Percentiles rank a stretch among this genome's conserved stretches.
Conservation (phyloP, 1,140 invertebrate species). For the Zophobas morio region DNA sequence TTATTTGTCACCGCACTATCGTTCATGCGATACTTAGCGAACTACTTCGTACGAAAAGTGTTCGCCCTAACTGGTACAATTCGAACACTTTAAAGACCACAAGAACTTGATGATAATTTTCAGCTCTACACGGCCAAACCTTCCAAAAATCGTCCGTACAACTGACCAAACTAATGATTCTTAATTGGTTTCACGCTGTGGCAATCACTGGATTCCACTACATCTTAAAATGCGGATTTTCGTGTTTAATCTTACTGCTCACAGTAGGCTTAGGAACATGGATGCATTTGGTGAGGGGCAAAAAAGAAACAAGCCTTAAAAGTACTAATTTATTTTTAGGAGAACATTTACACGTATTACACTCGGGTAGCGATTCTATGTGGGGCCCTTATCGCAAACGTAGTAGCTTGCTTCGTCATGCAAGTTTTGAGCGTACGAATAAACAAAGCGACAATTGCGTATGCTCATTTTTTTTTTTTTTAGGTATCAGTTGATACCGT, state of each 20-base stretch:
- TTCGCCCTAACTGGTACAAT: background rate
- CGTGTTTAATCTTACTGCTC: background rate
- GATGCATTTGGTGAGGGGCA: slow-evolving; percentile 5
- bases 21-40: background rate
- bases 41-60: background rate
- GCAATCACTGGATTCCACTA: slow-evolving; percentile 14
- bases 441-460: background rate
- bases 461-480: background rate
- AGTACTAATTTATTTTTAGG: background rate
- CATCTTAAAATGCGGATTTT: background rate
- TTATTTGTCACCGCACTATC: background rate
- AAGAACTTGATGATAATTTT: background rate
- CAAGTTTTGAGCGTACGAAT: slow-evolving; percentile 6
- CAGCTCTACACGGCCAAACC: background rate
- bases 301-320: background rate
- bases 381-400: background rate
- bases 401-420: background rate
- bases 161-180: background rate
- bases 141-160: background rate
- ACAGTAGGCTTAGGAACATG: background rate
- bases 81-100: background rate
- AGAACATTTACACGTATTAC: background rate
- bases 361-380: background rate
- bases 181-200: background rate
- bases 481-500: background rate